Conservation (phyloP, 2,113 vertebrate genomes). For the Chroicocephalus ridibundus region DNA sequence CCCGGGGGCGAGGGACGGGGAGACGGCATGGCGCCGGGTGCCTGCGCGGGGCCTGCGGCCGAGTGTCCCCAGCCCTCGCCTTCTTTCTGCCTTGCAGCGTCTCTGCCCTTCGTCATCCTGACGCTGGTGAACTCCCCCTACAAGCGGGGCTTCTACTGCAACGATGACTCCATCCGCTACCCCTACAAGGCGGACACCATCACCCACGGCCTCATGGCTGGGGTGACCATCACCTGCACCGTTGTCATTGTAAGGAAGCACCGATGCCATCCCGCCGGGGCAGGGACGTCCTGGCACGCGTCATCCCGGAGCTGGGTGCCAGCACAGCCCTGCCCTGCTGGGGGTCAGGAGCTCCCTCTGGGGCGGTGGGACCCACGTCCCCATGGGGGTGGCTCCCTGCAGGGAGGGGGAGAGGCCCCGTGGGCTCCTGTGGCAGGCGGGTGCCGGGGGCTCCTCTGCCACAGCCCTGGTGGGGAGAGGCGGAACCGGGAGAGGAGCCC, state of each 20-base stretch:
- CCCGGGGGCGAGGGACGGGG: fast-evolving
- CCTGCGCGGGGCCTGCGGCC: not conserved
- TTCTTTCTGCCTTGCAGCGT: conserved; percentile 69
- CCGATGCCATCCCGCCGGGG: not conserved
- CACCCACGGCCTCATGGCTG: conserved; percentile 88
- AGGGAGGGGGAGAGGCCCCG: not conserved
- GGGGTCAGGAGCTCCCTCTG: not conserved
- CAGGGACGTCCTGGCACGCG: not conserved
- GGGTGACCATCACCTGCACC: conserved; percentile 87
- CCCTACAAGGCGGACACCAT: conserved; percentile 91
- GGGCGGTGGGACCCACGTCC: fast-evolving
- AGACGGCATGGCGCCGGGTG: fast-evolving
- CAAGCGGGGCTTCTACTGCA: conserved; percentile 87
- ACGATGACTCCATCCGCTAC: conserved; percentile 88
- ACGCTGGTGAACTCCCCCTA: conserved; percentile 85
- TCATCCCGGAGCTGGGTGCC: not conserved
- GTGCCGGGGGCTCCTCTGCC: not conserved
- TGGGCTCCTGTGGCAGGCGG: not conserved
- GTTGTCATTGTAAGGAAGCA: conserved; percentile 82
- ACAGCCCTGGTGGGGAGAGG: not conserved
- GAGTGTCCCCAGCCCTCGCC: not conserved
- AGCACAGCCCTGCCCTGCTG: not conserved
- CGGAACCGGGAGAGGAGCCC: conserved; percentile 5
- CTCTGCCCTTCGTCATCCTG: conserved; percentile 87
- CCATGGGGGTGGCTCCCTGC: not conserved